Base-by-base conservation (phyloP, 2,888 invertebrate species). In the Carabus problematicus region DNA sequence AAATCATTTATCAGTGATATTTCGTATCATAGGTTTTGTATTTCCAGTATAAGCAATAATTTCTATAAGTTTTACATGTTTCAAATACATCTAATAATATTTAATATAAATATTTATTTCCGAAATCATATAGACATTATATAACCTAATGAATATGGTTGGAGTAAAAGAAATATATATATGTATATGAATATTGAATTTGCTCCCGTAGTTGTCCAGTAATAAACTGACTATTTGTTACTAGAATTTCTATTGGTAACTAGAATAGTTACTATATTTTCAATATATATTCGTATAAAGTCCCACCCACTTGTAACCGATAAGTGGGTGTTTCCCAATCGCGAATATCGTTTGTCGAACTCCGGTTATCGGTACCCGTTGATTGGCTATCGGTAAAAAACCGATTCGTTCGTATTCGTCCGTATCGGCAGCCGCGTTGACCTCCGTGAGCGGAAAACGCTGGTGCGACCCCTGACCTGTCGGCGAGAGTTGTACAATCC, bases 361-460 rank as follows among this genome's bases (percentile, higher is more conserved):
- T 47, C 67, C 41, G 49, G 60, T 67, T 60, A 67, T 67, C 59
- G 67, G 67, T 67, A 14, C 14, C 40, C 49, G 14, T 40, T 41
- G 59, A 67, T 67, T 67, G 67, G 67, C 60, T 52, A 67, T 67
- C 67, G 67, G 67, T 59, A 64, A 64, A 64, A 64, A 64, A 64
- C 64, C 64, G 64, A 64, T 64, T 55, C 52, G 16, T 16, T 16
- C 52, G 52, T 14, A 49, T 49, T 63, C 52, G 52, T 43, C 19
- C 47, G 61, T 47, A 61, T 47, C 61, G 61, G 61, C 39, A 40
- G 29, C 49, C 49, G 49, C 11, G 49, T 49, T 49, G 49, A 49
- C 49, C 49, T 49, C 49, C 18, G 8, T n/a, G 8, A 18, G 49
- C 49, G 49, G 49, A 49, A 49, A 18, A 18, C 60, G 40, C 40